Conservation (phyloP, 2,797 vertebrate species). For the Platyrinchus mystaceus region DNA sequence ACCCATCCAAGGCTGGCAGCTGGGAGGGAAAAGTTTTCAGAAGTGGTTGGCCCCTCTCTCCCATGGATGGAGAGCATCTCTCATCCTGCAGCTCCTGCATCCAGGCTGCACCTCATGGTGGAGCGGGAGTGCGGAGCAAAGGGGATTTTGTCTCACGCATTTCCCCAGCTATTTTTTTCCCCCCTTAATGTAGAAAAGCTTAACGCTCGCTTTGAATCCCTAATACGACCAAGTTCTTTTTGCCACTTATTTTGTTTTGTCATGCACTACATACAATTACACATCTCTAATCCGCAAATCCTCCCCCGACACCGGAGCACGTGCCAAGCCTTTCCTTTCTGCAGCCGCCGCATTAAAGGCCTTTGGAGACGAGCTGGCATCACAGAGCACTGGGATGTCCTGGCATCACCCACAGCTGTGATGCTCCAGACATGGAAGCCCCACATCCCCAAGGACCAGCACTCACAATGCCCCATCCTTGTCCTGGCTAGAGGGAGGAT, state of each 20-base stretch:
- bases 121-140: not conserved
- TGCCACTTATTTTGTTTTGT: constrained; percentile 69
- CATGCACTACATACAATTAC: constrained; percentile 67
- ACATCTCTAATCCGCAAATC: constrained; percentile 68
- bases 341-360: not conserved
- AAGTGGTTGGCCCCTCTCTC: not conserved
- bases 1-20: not conserved
- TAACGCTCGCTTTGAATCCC: constrained; percentile 47
- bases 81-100: not conserved
- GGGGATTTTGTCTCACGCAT: not conserved
- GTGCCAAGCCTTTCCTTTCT: constrained; percentile 45
- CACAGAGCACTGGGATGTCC: not conserved
- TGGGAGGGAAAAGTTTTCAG: not conserved
- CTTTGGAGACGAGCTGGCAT: not conserved
- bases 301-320: constrained; percentile 43
- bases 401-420: not conserved
- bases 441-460: not conserved
- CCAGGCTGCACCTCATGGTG: rapidly evolving
- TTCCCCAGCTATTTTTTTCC: not conserved
- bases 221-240: constrained; percentile 55
- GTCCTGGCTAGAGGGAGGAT: not conserved
- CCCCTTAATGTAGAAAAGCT: not conserved
- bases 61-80: rapidly evolving
- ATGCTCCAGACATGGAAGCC: not conserved
- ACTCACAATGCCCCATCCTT: not conserved